Evolutionary conservation across 53 echinoderm and acorn worm species (phyloP), one percentile per base, ranked within the genome.

Genomic region (Zoroaster sp.): DNA sequence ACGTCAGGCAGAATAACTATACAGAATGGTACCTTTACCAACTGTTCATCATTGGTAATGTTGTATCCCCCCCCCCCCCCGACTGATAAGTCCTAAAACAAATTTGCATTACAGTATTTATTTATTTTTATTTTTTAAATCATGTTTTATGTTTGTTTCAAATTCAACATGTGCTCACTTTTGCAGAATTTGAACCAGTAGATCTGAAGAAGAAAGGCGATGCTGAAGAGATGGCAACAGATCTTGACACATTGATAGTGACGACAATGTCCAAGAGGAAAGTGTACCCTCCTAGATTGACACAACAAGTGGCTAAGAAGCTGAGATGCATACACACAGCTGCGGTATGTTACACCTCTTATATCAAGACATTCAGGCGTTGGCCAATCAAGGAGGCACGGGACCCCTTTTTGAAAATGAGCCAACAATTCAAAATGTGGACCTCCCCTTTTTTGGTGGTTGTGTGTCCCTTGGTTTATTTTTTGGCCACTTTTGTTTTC

Each of bases 131-230:
- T 67, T 31, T 67, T 67, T 14, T 32, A 34, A 36, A 72, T 43
- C 12, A 43, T 14, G 8, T 39, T 40, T 39, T 40, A 5, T 2
- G 25, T 74, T 28, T 11, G 20, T 11, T 20, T 4, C 36, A 4
- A 35, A 40, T 74, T 74, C 4, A 40, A 47, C 42, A 91, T 94
- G 71, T 69, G 91, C 53, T 75, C 52, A 31, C 32, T 20, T 13
- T 88, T 32, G 23, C 54, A 95, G 95, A 95, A 52, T 93, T 83
- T 85, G 95, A 95, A 77, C 83, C 95, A 30, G 80, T 95, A 38
- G 66, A 95, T 73, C 66, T 93, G 6, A 91, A 95, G 73, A 83
- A 54, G 18, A 90, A 91, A 59, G 85, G 67, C 28, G 88, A 93
- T 32, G 78, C 93, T 3, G 77, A 88, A 28, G 77, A 88, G 20